Conservation (phyloP, 2,797 vertebrate genomes). For the Chloroceryle inda region DNA sequence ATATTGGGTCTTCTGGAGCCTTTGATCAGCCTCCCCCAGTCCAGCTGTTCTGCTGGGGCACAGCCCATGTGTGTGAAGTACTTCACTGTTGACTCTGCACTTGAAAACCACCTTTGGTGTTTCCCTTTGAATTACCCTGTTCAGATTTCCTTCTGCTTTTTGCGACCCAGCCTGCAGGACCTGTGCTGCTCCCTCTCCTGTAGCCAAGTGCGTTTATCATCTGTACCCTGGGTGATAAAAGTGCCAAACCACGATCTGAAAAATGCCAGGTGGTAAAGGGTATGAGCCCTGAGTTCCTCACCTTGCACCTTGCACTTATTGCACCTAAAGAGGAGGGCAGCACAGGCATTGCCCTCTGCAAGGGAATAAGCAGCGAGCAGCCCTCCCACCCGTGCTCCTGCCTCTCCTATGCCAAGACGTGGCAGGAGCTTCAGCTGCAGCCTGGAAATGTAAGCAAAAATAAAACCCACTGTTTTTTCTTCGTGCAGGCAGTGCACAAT, state of each 20-base stretch:
- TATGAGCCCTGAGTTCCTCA: neutral
- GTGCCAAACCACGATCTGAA: neutral
- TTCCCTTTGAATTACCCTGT: neutral
- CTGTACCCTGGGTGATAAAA: neutral
- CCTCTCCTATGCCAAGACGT: neutral
- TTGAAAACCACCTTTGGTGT: neutral
- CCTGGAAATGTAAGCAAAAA: neutral
- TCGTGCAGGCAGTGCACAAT: neutral
- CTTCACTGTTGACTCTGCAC: neutral
- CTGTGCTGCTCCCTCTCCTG: neutral
- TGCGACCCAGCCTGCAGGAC: neutral
- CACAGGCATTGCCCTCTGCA: fast-evolving
- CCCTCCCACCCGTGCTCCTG: neutral
- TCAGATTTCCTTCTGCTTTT: neutral
- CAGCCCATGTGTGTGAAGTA: fast-evolving
- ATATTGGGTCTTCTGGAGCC: neutral
- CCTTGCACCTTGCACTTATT: neutral
- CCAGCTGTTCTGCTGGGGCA: neutral
- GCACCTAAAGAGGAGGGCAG: neutral
- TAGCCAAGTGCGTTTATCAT: fast-evolving
- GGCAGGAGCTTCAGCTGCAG: neutral
- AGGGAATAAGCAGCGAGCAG: neutral
- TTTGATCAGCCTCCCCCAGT: neutral
- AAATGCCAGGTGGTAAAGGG: neutral
- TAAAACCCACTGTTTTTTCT: neutral